Percentiles rank a stretch among this genome's conserved stretches.
Conservation (phyloP, 64 coral and sea anemone species). For the Cladopsammia gracilis region DNA sequence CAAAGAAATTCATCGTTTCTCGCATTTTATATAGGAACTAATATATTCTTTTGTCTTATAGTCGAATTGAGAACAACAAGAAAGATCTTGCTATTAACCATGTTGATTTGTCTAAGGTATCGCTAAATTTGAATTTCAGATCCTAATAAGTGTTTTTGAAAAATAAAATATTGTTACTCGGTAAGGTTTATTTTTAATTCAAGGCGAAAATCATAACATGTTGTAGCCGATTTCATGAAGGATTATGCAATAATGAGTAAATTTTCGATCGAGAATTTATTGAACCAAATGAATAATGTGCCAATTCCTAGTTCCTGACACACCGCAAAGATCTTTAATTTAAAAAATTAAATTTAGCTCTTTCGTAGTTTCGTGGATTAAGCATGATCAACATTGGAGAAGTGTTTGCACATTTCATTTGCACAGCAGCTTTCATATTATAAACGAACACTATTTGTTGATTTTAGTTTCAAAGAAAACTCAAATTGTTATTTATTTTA, state of each 20-base stretch:
- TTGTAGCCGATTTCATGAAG: neutral
- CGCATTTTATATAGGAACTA: too few species aligned
- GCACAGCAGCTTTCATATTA: conserved; percentile 41
- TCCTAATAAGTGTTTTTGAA: neutral
- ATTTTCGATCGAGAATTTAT: neutral
- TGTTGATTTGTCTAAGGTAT: neutral
- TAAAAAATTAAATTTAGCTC: conserved; percentile 19
- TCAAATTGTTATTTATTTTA: conserved; percentile 75
- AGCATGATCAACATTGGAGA: conserved; percentile 25
- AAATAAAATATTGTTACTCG: conserved; percentile 13
- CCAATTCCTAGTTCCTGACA: neutral
- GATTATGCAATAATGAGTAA: neutral
- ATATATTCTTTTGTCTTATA: neutral
- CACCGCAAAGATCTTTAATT: conserved; percentile 17
- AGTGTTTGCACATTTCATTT: conserved; percentile 40
- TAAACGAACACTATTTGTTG: conserved; percentile 33
- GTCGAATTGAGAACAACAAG: neutral
- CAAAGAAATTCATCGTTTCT: too few species aligned
- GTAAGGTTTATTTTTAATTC: neutral
- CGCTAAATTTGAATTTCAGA: conserved; percentile 33
- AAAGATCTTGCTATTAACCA: neutral
- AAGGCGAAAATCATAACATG: neutral
- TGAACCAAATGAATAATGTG: neutral
- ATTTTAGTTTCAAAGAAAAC: conserved; percentile 70
- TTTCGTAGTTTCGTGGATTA: neutral